Evolutionary conservation across 2,888 invertebrate species (phyloP), one percentile per base, ranked within the genome.

Genomic region (Lycophotia porphyrea): DNA sequence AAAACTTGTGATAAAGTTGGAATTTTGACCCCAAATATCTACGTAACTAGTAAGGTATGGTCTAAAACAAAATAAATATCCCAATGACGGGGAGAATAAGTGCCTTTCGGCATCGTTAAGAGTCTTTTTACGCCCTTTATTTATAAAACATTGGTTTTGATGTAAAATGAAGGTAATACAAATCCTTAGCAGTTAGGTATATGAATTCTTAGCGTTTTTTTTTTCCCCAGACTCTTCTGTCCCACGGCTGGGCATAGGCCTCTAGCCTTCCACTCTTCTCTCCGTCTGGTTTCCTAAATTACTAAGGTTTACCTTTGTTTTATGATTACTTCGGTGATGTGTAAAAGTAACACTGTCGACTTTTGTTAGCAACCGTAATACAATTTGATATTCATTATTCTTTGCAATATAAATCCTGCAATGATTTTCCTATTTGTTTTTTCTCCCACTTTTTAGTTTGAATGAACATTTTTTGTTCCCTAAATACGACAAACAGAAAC

Each of bases 391-490:
- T 55, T 55, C 27, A 27, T 27, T 55, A 55, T 55, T 55, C 15
- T 55, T 55, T 55, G 27, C 31, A 18, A 31, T 31, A 36, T 36
- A 63, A 39, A 63, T 39, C 15, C 39, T 39, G 39, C 39, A 39
- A 63, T n/a, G 8, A 4, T 39, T 63, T 36, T n/a, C 15, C 4
- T 13, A 52, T 27, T 36, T 13, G 11, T 21, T 11, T 47, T 47
- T 49, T 58, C 0, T 13, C n/a, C 39, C 21, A 71, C 34, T 58
- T 70, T 78, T 42, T 27, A 58, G 24, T 47, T 34, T n/a, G 42
- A 42, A 44, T 11, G 15, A 44, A 72, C 5, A 36, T 60, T 65
- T 65, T 71, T 79, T 55, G 21, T 60, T 72, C 13, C 1, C 15
- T 44, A 52, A 36, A 52, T n/a, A 21, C 3, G 9, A 11, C 42